Base-by-base conservation (phyloP, 2,888 invertebrate genomes). In the Andrena bicolor region DNA sequence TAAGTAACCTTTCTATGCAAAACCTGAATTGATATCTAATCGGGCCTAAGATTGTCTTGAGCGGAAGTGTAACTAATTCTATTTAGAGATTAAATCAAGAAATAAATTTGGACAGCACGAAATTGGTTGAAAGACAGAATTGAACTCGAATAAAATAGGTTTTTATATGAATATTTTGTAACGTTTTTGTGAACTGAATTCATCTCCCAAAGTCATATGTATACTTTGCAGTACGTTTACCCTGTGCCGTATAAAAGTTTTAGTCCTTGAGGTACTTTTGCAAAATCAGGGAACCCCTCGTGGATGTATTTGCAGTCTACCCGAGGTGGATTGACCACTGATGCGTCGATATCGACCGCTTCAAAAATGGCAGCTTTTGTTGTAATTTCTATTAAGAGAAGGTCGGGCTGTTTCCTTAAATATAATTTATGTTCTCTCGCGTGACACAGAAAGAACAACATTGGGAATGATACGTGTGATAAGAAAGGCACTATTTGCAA, bases 291-390 rank as follows among this genome's bases (percentile, higher is more conserved):
- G 16, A 56, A 51, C 58, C 49, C 49, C 30, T 75, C 35, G 26
- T 28, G 16, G 13, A 64, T 69, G 60, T 69, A 79, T 60, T 76
- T 76, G 41, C 26, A 32, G 41, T 58, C 20, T 48, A 63, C 35
- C 35, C 41, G 53, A n/a, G 35, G 28, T 16, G 35, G 63, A 63
- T 76, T 76, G 69, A 64, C 35, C 75, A 35, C 51, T 61, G 56
- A 48, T 58, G 49, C 76, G 41, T 60, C 30, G 53, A 53, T 16
- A 75, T 78, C 75, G 75, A 75, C 61, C 61, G 74, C n/a, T 60
- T 68, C 30, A 26, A 41, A 51, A 13, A 51, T 10, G 75, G 16
- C 51, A 78, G 61, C 66, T 61, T 51, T 63, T 32, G 16, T 61
- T n/a, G 35, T 49, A 49, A 61, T 49, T 75, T 61, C 20, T 28